Evolutionary conservation across 37 sponge, comb jelly and placozoan genomes (phyloP), one percentile per base, ranked within the genome.

Genomic region (Cladorhizidae sp.): DNA sequence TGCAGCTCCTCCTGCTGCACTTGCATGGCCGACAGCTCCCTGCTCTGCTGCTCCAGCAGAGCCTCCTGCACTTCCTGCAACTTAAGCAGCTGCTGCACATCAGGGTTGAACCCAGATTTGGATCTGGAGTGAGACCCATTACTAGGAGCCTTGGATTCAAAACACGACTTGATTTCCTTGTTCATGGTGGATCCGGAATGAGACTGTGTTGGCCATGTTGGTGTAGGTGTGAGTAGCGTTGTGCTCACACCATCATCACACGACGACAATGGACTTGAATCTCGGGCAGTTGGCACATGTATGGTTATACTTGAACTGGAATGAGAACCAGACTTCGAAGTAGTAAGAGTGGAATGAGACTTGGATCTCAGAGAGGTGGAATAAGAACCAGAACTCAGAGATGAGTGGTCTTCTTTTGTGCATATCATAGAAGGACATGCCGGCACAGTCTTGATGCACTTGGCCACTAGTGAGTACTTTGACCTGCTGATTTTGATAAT

Each of bases 401-500:
- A 28, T n/a, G n/a, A n/a, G 38, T 41, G 49, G 2, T 45, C 28
- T 40, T 22, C 14, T 9, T 45, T 2, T 15, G 0, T 73, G 65
- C 17, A 12, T 6, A 49, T 45, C 29, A 32, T 31, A 32, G 32
- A 33, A 31, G 67, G 36, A 9, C 49, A 45, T 45, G 51, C 38
- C 74, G 67, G 31, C 67, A 7, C 51, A 5, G 3, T 33, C 38
- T 21, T 25, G 42, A 77, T 61, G 52, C 26, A 70, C 2, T 69
- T 81, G 76, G 82, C 81, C 21, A 49, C 64, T 0, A 9, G 35
- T 0, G 1, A 28, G 28, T 78, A 83, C 33, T 40, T 70, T 5
- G 64, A 33, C 17, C 43, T 22, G 40, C 61, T 57, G 12, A 86
- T 74, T 41, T 75, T 76, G 0, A 86, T 45, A 0, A 82, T 52